These are phyloP conservation scores for Chauna torquata DNA, from an alignment of 2,113 vertebrate species.

Conservation along the genomic window DNA sequence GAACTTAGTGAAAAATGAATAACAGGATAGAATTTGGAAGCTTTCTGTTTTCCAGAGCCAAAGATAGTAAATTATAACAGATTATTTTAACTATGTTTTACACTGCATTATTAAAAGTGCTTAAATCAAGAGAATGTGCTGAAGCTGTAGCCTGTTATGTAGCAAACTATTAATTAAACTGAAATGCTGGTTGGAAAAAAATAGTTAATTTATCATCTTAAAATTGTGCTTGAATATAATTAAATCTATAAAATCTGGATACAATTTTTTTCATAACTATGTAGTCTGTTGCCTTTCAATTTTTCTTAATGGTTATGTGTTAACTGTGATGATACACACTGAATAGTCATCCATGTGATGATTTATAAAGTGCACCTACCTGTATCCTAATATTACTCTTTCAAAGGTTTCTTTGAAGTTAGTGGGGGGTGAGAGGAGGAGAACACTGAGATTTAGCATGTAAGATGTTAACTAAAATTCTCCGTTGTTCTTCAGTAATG, in stretches of 20 bases:
- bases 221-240: neutral
- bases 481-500: neutral
- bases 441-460: neutral
- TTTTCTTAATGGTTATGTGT: neutral
- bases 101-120: neutral
- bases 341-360: neutral
- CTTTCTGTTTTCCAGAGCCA: neutral
- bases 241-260: neutral
- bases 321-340: neutral
- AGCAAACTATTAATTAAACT: neutral
- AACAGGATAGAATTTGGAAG: neutral
- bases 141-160: neutral
- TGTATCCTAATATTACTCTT: neutral
- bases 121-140: neutral
- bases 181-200: neutral
- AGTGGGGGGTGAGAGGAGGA: neutral
- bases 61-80: neutral
- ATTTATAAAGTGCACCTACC: neutral
- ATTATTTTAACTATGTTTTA: neutral
- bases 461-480: neutral
- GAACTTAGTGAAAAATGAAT: neutral
- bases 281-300: neutral
- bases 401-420: neutral
- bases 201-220: neutral
- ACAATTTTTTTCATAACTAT: neutral